A percentile compares a stretch with the other conserved stretches of the same genome.
These are phyloP conservation scores for Phyllostomus hastatus DNA, from an alignment of 2,113 vertebrate genomes.

Conservation along the genomic window DNA sequence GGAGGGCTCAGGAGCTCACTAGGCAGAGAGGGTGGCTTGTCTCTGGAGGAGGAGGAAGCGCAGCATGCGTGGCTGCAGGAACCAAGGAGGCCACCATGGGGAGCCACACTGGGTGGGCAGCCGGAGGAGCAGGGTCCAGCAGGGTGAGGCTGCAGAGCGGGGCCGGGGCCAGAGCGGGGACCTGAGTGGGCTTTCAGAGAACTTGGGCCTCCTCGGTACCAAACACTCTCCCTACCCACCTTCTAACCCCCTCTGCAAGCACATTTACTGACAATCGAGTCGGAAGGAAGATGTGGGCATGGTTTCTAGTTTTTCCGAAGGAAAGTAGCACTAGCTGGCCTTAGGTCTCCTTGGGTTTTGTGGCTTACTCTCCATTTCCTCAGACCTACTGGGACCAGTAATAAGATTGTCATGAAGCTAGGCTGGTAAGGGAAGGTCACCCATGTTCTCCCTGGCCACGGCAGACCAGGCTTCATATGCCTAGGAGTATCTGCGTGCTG, in stretches of 20 bases:
- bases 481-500: too few relatives aligned
- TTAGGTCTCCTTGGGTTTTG: neutral
- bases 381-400: neutral
- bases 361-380: neutral
- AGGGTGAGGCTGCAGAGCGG: too few relatives aligned
- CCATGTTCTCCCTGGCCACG: neutral
- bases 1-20: rapidly evolving
- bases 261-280: neutral
- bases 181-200: neutral
- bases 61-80: neutral
- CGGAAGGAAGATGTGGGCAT: neutral
- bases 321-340: neutral
- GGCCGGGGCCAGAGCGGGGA: neutral
- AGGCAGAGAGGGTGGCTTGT: neutral
- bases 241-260: neutral
- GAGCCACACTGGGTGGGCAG: neutral
- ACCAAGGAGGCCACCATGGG: rapidly evolving
- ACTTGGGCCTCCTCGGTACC: neutral
- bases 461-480: neutral
- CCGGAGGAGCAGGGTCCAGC: neutral
- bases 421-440: neutral
- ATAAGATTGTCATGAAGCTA: neutral
- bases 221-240: too few relatives aligned
- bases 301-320: neutral
- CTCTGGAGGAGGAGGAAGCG: neutral